These are phyloP conservation scores for Ellobius talpinus DNA, from an alignment of 2,113 vertebrate species.

Conservation along the genomic window DNA sequence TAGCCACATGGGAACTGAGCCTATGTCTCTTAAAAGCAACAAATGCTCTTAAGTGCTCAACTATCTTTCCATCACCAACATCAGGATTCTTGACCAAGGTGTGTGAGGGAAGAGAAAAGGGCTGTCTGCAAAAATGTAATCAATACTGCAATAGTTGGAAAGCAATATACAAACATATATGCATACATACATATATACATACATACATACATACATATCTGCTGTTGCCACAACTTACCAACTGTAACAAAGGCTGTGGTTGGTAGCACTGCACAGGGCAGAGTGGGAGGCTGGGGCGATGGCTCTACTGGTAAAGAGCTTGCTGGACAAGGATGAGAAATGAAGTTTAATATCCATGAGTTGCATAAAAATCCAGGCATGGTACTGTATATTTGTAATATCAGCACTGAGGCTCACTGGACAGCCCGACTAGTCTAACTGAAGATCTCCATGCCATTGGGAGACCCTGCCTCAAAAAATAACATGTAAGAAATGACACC, in stretches of 20 bases:
- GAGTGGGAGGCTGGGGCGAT: no score
- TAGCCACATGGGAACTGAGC: not conserved
- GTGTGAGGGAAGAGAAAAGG: not conserved
- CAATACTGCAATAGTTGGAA: not conserved
- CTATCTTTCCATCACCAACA: not conserved
- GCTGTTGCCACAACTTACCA: not conserved
- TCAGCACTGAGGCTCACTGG: not conserved
- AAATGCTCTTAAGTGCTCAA: not conserved
- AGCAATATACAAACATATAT: not conserved
- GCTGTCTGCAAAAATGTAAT: not conserved
- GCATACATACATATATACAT: no score
- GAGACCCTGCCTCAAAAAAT: not conserved
- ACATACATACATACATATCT: not conserved
- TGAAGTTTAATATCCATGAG: not conserved
- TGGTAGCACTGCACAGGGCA: accelerated
- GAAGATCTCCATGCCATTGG: no score
- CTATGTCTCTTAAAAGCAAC: not conserved
- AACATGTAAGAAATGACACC: not conserved
- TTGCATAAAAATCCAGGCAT: no score
- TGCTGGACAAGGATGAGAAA: no score
- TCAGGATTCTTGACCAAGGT: not conserved
- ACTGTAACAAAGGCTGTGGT: not conserved
- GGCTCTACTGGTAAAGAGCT: not conserved
- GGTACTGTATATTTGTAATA: not conserved
- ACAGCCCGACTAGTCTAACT: not conserved